Evolutionary conservation across 1,140 invertebrate species (phyloP), one percentile per base, ranked within the genome.

Genomic region (Zaprionus inermis): DNA sequence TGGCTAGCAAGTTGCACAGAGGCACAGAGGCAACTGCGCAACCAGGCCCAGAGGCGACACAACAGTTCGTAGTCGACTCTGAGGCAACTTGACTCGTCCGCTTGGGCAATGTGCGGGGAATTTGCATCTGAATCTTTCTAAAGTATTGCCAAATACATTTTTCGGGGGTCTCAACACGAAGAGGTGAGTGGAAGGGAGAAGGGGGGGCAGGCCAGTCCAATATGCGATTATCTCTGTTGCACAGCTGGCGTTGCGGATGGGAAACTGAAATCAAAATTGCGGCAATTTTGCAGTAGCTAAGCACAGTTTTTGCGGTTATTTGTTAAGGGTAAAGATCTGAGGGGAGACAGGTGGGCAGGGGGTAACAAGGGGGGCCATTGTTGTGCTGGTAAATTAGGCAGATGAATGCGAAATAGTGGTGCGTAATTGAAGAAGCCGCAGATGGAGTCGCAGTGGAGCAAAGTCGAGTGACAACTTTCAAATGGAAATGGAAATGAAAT

Each of bases 91-190:
- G 70, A 72, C 64, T 72, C 36, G 64, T 57, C 32, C 64, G 64
- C 38, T 72, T 72, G 56, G 28, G 46, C 70, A 72, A 72, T 57
- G 64, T 46, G 60, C 46, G 76, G 81, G 85, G 61, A 66, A 79
- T 88, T 79, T 79, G 83, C 83, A 82, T 83, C 83, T 89, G 70
- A 80, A 88, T 83, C 78, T 88, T 88, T 88, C 83, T 89, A 75
- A 88, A 89, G 76, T 89, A 88, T 88, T 88, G 83, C 69, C 73
- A 72, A 88, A 88, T 80, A 69, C 64, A 49, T 61, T 74, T 66
- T 36, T 16, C 1, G 60, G 51, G 44, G 49, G 57, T 22, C 38
- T 24, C 22, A n/a, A n/a, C 6, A 4, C 16, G n/a, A n/a, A n/a
- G 41, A n/a, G 41, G n/a, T 51, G 41, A 28, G n/a, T n/a, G n/a